A percentile compares a stretch with the other conserved stretches of the same genome.
Evolutionary conservation across 1,140 invertebrate species (phyloP).

Genomic region (Lepidurus arcticus): DNA sequence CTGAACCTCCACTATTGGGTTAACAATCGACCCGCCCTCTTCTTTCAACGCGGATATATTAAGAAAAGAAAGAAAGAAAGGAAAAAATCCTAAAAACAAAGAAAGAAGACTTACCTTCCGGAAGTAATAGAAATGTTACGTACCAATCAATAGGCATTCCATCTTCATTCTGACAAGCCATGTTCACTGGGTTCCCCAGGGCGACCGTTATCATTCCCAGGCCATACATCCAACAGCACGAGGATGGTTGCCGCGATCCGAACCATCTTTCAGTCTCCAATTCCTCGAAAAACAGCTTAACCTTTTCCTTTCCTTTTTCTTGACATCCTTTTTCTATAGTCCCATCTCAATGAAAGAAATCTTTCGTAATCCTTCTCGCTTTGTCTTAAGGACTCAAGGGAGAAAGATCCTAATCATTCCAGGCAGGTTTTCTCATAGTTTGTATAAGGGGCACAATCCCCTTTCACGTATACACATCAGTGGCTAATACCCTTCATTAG

Average conservation of each 20-base stretch:
- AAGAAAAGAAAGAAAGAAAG: background rate
- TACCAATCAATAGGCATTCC: conserved; percentile 27
- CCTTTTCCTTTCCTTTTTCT: conserved; percentile 24
- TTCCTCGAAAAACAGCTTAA: background rate
- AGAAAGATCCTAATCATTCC: background rate
- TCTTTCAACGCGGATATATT: too few species aligned
- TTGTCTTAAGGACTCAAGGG: background rate
- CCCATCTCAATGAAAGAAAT: background rate
- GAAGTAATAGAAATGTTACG: conserved; percentile 1
- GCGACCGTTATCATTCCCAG: conserved; percentile 13
- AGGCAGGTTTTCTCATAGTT: background rate
- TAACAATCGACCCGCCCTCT: too few species aligned
- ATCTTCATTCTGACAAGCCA: conserved; percentile 25
- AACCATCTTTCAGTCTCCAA: background rate
- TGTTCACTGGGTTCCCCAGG: conserved; percentile 17
- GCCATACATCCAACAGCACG: background rate
- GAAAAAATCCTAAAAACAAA: background rate
- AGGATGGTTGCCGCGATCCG: background rate
- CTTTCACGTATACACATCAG: background rate
- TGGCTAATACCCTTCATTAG: conserved; percentile 72
- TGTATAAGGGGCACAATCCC: background rate
- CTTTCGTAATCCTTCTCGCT: background rate
- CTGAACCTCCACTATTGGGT: too few species aligned
- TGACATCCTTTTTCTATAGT: too few species aligned
- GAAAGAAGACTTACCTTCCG: background rate